Evolutionary conservation across 2,888 invertebrate genomes (phyloP), one percentile per base, ranked within the genome.

Genomic region (Celastrina argiolus): DNA sequence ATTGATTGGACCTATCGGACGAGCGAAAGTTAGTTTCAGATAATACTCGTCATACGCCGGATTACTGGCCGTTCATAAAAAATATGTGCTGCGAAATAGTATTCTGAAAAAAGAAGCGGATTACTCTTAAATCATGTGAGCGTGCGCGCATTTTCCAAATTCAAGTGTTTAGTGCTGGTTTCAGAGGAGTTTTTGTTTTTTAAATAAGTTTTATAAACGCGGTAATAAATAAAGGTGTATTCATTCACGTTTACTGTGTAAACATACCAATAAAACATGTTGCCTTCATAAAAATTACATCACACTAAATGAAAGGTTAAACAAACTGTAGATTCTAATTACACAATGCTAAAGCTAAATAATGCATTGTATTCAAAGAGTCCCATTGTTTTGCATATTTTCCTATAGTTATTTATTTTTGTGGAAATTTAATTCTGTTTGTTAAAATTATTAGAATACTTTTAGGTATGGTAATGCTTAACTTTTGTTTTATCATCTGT

Each of bases 1-100:
- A 88, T 88, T 80, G 87, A 88, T 88, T 86, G 76, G 74, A 75
- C 70, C 83, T 87, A 87, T 88, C 86, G 84, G 77, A 70, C 74
- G 74, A 70, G 73, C 69, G 75, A 78, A 79, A 74, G 81, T 82
- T 87, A 89, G 88, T 88, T 76, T 76, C 78, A 82, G 84, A 85
- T 88, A 87, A 86, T 82, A 84, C 84, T 78, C 79, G 83, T 78
- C 76, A 77, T 82, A 78, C 75, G 87, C 81, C 81, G 87, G 79
- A 76, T 83, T 75, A 72, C 72, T 75, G 72, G 68, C 71, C 66
- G 67, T 64, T 66, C 56, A 68, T 66, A 68, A 69, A 66, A 69
- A 72, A 69, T 66, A 45, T 68, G 67, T 72, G 69, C 64, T 70
- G 26, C 65, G 26, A 64, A 58, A 67, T 45, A 68, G 31, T 8